Conservation (phyloP, 35 echinoderm and acorn worm genomes). For the Anneissia japonica region DNA sequence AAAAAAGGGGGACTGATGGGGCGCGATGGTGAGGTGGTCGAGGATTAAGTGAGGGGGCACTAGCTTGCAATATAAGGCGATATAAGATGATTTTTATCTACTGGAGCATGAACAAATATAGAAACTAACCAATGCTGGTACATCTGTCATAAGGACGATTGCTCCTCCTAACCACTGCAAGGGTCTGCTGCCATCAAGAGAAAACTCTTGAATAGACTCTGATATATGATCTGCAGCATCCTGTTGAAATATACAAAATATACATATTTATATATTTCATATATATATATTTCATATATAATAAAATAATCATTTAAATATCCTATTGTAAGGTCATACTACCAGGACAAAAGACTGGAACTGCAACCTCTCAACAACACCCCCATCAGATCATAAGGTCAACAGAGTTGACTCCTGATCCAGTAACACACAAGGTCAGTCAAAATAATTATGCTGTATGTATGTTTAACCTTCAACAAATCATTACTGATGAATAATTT, state of each 20-base stretch:
- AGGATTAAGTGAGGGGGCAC: neutral
- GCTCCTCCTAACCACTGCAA: slow-evolving; percentile 62
- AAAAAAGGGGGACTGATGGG: neutral
- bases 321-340: too few relatives aligned
- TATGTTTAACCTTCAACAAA: neutral
- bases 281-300: too few relatives aligned
- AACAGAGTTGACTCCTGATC: too few relatives aligned
- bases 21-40: neutral
- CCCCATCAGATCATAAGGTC: too few relatives aligned
- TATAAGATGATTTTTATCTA: neutral
- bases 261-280: too few relatives aligned
- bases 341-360: too few relatives aligned
- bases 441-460: too few relatives aligned
- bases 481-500: neutral
- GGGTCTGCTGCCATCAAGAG: slow-evolving; percentile 75
- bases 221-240: slow-evolving; percentile 51
- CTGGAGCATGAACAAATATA: neutral
- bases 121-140: slow-evolving; percentile 60
- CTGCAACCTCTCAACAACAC: too few relatives aligned
- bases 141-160: slow-evolving; percentile 65
- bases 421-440: too few relatives aligned
- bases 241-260: slow-evolving; percentile 32
- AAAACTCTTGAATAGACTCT: slow-evolving; percentile 42
- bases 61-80: slow-evolving; percentile 3
- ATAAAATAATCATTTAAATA: too few relatives aligned